A percentile compares a stretch with the other conserved stretches of the same genome.
Conservation (phyloP, 2,797 vertebrate species). For the Phoebastria nigripes region DNA sequence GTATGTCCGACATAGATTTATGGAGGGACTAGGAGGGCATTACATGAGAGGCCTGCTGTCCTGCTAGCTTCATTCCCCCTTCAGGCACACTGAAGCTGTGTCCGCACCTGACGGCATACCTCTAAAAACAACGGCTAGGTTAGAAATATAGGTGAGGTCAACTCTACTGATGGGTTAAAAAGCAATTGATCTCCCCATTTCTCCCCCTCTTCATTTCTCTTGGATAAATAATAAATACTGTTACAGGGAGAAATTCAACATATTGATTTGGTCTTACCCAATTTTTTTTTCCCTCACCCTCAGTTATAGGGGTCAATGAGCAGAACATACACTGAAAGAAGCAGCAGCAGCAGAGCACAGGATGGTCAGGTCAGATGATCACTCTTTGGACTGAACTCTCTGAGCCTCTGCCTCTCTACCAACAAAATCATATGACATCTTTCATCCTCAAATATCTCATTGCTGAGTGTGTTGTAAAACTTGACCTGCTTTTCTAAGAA, state of each 20-base stretch:
- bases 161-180: not conserved
- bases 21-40: not conserved
- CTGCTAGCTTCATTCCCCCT: not conserved
- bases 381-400: slow-evolving; percentile 38
- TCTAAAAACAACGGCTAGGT: not conserved
- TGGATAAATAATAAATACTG: not conserved
- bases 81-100: not conserved
- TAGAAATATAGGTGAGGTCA: not conserved
- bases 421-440: slow-evolving; percentile 34
- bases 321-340: not conserved
- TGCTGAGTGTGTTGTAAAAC: not conserved
- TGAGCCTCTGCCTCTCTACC: slow-evolving; percentile 45
- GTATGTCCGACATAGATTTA: not conserved
- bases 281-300: not conserved
- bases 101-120: not conserved
- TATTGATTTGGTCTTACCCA: not conserved
- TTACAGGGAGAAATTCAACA: not conserved
- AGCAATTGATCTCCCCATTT: not conserved
- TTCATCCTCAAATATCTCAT: slow-evolving; percentile 38
- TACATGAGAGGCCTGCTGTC: not conserved
- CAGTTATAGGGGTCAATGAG: not conserved
- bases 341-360: not conserved
- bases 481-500: not conserved
- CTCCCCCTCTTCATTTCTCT: not conserved
- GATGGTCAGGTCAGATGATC: not conserved